Conservation (phyloP, 2,797 vertebrate genomes). For the Enteromius treurensis region DNA sequence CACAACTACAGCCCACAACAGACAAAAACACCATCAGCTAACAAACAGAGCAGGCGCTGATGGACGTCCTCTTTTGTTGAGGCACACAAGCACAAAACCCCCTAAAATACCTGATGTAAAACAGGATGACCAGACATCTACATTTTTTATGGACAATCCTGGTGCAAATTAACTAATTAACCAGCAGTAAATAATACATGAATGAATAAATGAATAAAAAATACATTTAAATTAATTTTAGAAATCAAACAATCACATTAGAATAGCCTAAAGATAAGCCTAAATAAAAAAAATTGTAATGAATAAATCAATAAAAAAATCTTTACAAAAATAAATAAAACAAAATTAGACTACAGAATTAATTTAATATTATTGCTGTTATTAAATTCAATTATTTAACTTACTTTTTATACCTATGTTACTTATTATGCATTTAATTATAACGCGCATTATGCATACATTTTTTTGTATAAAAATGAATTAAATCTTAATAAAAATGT, state of each 20-base stretch:
- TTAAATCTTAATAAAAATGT: background rate
- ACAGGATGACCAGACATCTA: background rate
- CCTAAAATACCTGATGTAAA: background rate
- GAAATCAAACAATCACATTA: background rate
- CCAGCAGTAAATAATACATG: background rate
- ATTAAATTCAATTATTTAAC: background rate
- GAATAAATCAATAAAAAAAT: background rate
- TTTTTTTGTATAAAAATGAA: background rate
- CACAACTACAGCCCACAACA: background rate
- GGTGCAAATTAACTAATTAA: background rate
- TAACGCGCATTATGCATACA: background rate
- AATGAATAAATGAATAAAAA: background rate
- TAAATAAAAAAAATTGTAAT: background rate
- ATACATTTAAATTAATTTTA: background rate
- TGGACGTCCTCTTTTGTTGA: background rate
- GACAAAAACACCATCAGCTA: background rate
- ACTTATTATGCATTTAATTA: background rate
- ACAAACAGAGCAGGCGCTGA: constrained; percentile 19
- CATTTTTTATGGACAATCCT: background rate
- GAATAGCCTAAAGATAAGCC: background rate
- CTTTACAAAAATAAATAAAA: background rate
- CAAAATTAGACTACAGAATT: background rate
- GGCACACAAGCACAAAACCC: background rate
- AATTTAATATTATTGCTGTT: background rate
- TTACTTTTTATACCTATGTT: background rate